Base-by-base conservation (phyloP, 1,140 invertebrate species). In the Drosophila baimaii region DNA sequence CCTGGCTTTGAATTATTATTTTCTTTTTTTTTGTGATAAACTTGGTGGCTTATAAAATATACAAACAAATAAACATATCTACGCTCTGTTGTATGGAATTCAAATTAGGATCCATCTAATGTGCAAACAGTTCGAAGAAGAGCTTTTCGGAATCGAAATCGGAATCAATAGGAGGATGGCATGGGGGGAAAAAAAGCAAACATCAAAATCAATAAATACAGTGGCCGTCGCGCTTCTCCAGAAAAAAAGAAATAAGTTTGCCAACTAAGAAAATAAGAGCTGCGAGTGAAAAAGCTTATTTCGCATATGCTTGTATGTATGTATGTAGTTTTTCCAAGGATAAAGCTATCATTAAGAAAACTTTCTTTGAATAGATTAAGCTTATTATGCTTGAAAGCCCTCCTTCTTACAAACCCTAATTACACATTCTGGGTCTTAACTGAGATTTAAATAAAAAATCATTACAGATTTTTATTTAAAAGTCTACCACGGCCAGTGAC, bases 51-150 rank as follows among this genome's bases (percentile, higher is more conserved):
- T 35, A 35, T 52, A 33, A 33, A 52, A 52, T 54, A 58, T 46
- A 57, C 55, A 57, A 27, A 19, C 55, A 27, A 12, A 23, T 10
- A 12, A 10, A 25, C 21, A 39, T 7, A 59, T 29, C 17, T 31
- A 41, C 21, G 33, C 33, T 17, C 23, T 39, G 51, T 41, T 49
- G 58, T 49, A 25, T 68, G 46, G 65, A 66, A 68, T 69, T 66
- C 46, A 69, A 69, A 69, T 66, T 66, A 68, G 47, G 62, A 69
- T 66, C 46, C 35, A 69, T 69, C 51, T 68, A 33, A 66, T 49
- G 29, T 17, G 59, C 43, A 66, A 41, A 69, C 47, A 46, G 23
- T 27, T 43, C n/a, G 7, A 47, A 54, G 13, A 47, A 66, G 37
- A 65, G 35, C 29, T 68, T 21, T 39, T 31, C 10, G 25, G 17